Percentiles rank a stretch among this genome's conserved stretches.
These are phyloP conservation scores for Auanema sp. DNA, from an alignment of 2,888 invertebrate species.

Conservation along the genomic window DNA sequence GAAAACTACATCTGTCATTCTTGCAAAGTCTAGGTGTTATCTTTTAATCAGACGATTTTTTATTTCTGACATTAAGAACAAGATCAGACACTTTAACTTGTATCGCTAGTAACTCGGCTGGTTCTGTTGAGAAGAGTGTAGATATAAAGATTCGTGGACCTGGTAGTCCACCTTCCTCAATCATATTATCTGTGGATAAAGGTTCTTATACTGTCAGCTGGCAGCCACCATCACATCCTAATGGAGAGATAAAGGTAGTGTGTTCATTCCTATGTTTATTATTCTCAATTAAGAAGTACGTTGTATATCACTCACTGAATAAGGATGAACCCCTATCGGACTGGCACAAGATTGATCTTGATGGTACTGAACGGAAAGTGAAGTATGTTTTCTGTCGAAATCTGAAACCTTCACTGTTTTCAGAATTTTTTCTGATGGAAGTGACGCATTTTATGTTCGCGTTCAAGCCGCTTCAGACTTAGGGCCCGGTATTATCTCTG, in stretches of 20 bases:
- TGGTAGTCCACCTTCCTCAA: constrained; percentile 43
- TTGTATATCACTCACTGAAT: constrained; percentile 41
- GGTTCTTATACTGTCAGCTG: constrained; percentile 37
- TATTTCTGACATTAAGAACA: too few species aligned
- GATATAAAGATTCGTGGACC: constrained; percentile 37
- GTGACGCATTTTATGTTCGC: constrained; percentile 38
- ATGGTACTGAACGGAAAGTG: constrained; percentile 34
- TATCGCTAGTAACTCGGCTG: constrained; percentile 37
- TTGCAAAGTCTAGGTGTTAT: constrained; percentile 36
- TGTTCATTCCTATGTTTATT: neutral
- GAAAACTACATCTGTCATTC: constrained; percentile 30
- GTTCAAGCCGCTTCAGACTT: constrained; percentile 41
- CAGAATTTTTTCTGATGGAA: constrained; percentile 24
- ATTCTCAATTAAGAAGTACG: constrained; percentile 32
- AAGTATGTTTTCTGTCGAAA: constrained; percentile 7
- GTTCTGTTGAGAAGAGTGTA: constrained; percentile 30
- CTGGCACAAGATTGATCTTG: constrained; percentile 44
- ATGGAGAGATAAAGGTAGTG: constrained; percentile 46
- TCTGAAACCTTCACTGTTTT: neutral
- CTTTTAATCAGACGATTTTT: too few species aligned
- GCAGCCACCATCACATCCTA: constrained; percentile 45
- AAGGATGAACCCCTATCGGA: constrained; percentile 40
- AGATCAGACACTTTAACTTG: constrained; percentile 43
- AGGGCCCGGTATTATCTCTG: constrained; percentile 47
- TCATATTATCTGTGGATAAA: constrained; percentile 34